Conservation (phyloP, 1,140 invertebrate genomes). For the Ceratina calcarata region DNA sequence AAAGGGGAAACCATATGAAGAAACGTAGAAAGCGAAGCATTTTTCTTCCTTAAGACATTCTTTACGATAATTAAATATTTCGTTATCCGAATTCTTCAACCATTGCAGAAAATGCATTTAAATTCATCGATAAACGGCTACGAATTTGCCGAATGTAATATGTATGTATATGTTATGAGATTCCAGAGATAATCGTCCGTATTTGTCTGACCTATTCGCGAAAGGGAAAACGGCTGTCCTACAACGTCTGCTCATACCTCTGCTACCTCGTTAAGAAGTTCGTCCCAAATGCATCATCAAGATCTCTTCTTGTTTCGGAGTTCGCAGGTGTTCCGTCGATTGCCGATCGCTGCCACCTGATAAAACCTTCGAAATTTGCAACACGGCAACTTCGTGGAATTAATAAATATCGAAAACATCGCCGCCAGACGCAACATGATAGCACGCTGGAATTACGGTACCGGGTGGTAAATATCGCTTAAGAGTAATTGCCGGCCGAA, state of each 20-base stretch:
- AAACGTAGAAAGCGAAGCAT: too few species aligned
- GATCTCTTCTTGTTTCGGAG: conserved; percentile 22
- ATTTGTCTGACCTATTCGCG: too few species aligned
- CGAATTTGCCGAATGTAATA: too few species aligned
- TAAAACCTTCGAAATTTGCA: conserved; percentile 44
- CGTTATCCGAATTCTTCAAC: too few species aligned
- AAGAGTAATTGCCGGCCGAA: background rate
- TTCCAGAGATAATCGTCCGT: too few species aligned
- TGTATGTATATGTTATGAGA: too few species aligned
- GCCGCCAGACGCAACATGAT: background rate
- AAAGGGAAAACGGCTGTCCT: background rate
- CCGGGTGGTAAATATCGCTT: background rate
- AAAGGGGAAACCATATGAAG: too few species aligned
- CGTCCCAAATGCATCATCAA: background rate
- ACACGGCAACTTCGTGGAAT: background rate
- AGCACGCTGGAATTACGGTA: background rate
- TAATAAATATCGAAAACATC: conserved; percentile 3
- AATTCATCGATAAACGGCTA: too few species aligned
- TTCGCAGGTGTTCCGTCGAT: conserved; percentile 45
- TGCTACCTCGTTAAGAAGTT: conserved; percentile 9
- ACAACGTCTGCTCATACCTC: conserved; percentile 3
- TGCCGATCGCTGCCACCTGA: conserved; percentile 44
- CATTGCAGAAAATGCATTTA: too few species aligned
- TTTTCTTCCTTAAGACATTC: too few species aligned
- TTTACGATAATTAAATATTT: too few species aligned